Conservation (phyloP, 2,888 invertebrate species). For the Sylvicola cinctus region DNA sequence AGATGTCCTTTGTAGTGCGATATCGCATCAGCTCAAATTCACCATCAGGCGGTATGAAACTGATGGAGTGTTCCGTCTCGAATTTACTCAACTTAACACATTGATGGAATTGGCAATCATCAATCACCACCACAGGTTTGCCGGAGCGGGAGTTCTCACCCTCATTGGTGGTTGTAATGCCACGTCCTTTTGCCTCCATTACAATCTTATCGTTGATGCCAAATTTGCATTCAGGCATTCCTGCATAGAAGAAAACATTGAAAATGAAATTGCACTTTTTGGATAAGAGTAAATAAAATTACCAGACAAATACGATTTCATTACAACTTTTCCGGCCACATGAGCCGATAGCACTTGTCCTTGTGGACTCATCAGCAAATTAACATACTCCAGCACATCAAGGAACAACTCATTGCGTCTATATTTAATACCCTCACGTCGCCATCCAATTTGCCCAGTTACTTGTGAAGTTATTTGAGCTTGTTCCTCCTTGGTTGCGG, state of each 20-base stretch:
- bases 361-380: conserved; percentile 98
- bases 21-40: conserved; percentile 99
- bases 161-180: conserved; percentile 47
- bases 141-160: conserved; percentile 73
- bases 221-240: conserved; percentile 99
- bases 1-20: conserved; percentile 98
- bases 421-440: conserved; percentile 98
- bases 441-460: conserved; percentile 97
- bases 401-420: conserved; percentile 94
- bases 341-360: conserved; percentile 97
- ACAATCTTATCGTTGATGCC: conserved; percentile 99
- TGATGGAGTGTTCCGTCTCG: conserved; percentile 99
- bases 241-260: conserved; percentile 24
- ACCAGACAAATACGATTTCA: conserved; percentile 93
- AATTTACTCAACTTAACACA: conserved; percentile 99
- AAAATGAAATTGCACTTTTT: neutral
- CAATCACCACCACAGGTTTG: conserved; percentile 97
- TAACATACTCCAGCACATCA: conserved; percentile 97
- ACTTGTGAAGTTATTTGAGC: conserved; percentile 98
- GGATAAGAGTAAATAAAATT: too few relatives aligned
- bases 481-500: conserved; percentile 97
- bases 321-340: conserved; percentile 97
- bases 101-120: conserved; percentile 99
- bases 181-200: conserved; percentile 84
- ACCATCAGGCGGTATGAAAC: conserved; percentile 98